Conservation (phyloP, 2,888 invertebrate genomes). For the Lamellibrachia columna region DNA sequence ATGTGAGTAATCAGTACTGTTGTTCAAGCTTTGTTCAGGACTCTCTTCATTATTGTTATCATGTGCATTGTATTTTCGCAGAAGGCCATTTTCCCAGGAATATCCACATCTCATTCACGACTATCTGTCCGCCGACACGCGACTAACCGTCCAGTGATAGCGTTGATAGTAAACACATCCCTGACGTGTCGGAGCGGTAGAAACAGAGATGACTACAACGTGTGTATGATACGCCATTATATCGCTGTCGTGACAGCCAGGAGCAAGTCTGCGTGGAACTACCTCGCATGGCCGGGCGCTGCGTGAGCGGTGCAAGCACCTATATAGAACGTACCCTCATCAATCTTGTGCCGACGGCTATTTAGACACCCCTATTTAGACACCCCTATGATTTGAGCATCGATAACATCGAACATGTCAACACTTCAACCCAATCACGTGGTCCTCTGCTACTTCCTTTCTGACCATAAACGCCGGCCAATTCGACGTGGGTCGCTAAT, state of each 20-base stretch:
- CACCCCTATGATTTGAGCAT: conserved; percentile 12
- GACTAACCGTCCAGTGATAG: background rate
- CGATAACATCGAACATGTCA: background rate
- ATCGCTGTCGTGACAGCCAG: background rate
- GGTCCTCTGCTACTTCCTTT: background rate
- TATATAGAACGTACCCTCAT: background rate
- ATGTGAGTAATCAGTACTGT: background rate
- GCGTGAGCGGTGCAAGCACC: background rate
- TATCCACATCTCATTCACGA: background rate
- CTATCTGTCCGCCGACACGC: background rate
- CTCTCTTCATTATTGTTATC: background rate
- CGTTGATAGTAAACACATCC: background rate
- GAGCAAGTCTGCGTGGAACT: background rate
- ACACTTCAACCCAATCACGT: background rate
- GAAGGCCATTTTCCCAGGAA: background rate
- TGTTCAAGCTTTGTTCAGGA: too few species aligned
- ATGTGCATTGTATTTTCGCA: background rate
- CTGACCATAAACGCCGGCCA: background rate
- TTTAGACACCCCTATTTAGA: background rate
- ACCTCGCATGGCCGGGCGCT: background rate
- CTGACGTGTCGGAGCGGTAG: background rate
- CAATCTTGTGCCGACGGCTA: background rate
- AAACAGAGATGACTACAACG: background rate
- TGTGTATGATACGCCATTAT: background rate
- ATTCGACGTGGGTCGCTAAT: background rate